Conservation (phyloP, 2,888 invertebrate genomes). For the Athrips mouffetella region DNA sequence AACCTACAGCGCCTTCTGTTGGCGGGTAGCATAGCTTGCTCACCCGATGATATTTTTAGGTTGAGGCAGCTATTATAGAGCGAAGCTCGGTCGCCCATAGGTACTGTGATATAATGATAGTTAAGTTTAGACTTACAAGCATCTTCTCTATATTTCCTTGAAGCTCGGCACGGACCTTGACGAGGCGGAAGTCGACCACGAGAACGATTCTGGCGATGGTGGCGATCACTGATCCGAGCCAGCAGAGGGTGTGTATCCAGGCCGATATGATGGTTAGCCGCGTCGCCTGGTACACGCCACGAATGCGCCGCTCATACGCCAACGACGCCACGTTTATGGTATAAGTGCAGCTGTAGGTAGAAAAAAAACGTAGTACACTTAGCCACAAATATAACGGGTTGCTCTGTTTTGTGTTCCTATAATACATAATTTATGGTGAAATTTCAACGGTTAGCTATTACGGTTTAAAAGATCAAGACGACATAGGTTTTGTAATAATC, state of each 20-base stretch:
- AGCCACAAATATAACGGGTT: no score
- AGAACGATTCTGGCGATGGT: conserved; percentile 48
- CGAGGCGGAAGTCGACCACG: conserved; percentile 63
- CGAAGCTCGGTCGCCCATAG: no score
- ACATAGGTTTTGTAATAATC: no score
- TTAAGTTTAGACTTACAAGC: conserved; percentile 43
- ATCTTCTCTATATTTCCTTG: conserved; percentile 56
- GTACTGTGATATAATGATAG: no score
- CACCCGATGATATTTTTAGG: no score
- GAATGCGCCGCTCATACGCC: conserved; percentile 60
- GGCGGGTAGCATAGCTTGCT: no score
- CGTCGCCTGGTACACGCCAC: conserved; percentile 66
- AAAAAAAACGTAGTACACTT: conserved; percentile 1
- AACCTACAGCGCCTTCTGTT: no score
- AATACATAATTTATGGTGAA: no score
- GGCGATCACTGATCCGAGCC: conserved; percentile 56
- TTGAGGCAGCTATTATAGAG: neutral
- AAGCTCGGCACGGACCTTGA: conserved; percentile 48
- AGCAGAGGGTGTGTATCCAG: conserved; percentile 66
- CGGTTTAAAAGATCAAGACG: no score
- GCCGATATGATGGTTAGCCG: conserved; percentile 58
- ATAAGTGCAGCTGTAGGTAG: conserved; percentile 50
- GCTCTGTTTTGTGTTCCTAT: no score
- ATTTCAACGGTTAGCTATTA: no score
- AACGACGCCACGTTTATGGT: conserved; percentile 65